Conservation (phyloP, 2,797 vertebrate species). For the Brachyalestes nurse region DNA sequence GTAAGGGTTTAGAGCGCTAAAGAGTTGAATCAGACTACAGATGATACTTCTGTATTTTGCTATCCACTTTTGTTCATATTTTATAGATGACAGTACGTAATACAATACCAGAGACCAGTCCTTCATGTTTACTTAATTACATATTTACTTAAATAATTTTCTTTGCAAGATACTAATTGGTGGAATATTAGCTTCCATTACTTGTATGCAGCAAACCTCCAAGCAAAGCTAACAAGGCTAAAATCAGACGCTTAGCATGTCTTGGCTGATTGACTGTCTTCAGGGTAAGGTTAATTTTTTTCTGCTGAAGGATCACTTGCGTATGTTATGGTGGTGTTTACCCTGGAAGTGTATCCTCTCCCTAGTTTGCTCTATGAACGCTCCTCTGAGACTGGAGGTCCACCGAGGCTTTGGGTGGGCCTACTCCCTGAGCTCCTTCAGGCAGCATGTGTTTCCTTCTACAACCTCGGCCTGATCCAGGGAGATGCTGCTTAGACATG, state of each 20-base stretch:
- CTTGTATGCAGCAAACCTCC: background rate
- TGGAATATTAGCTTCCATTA: background rate
- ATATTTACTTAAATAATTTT: too few relatives aligned
- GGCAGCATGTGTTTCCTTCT: conserved; percentile 9
- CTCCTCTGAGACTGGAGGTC: background rate
- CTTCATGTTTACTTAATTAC: too few relatives aligned
- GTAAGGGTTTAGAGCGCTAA: too few relatives aligned
- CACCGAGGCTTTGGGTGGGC: background rate
- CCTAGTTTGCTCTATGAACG: background rate
- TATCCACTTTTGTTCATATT: too few relatives aligned
- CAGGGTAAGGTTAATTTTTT: background rate
- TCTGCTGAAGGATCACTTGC: background rate
- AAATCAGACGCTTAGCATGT: background rate
- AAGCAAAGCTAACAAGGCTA: background rate
- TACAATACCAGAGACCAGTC: too few relatives aligned
- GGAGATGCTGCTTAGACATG: conserved; percentile 44
- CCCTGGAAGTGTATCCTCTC: background rate
- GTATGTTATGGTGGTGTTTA: background rate
- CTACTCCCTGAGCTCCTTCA: conserved; percentile 3
- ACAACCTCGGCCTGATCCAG: conserved; percentile 23
- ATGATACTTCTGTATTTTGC: too few relatives aligned
- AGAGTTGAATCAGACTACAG: too few relatives aligned
- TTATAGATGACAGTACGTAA: too few relatives aligned
- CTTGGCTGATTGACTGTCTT: background rate
- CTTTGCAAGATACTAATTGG: background rate